Conservation (phyloP, 2,113 vertebrate genomes). For the Promerops cafer region DNA sequence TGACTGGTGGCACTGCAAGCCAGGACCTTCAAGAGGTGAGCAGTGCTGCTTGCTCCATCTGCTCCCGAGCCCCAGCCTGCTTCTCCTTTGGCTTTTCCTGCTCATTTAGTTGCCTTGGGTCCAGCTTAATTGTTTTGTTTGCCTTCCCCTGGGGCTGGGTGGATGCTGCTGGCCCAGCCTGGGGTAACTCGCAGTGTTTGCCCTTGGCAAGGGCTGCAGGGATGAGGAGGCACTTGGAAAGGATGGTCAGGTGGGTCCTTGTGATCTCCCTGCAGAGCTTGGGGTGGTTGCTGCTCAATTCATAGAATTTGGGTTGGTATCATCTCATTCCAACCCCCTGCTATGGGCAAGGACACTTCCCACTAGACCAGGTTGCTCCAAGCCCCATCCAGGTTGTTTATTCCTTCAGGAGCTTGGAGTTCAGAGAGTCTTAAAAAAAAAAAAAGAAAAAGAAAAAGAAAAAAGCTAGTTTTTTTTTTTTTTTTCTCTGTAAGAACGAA, state of each 20-base stretch:
- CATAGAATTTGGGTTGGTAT: not conserved
- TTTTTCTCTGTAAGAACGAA: conserved; percentile 19
- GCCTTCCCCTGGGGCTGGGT: not conserved
- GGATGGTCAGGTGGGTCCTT: rapidly evolving
- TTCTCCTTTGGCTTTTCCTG: not conserved
- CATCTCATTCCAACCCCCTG: not conserved
- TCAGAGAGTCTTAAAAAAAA: not conserved
- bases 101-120: not conserved
- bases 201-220: not conserved
- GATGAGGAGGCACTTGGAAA: rapidly evolving
- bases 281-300: not conserved
- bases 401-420: not conserved
- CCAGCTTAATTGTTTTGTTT: not conserved
- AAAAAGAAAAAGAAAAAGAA: not conserved
- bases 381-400: not conserved
- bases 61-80: not conserved
- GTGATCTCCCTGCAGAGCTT: not conserved
- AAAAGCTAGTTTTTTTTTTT: not conserved
- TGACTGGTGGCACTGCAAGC: not conserved
- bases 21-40: not conserved
- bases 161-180: not conserved
- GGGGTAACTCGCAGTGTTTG: not conserved
- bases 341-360: not conserved
- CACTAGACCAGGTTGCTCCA: not conserved
- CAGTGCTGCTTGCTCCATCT: not conserved